These are phyloP conservation scores for Ypsolopha sequella DNA, from an alignment of 2,888 invertebrate genomes.

Conservation along the genomic window DNA sequence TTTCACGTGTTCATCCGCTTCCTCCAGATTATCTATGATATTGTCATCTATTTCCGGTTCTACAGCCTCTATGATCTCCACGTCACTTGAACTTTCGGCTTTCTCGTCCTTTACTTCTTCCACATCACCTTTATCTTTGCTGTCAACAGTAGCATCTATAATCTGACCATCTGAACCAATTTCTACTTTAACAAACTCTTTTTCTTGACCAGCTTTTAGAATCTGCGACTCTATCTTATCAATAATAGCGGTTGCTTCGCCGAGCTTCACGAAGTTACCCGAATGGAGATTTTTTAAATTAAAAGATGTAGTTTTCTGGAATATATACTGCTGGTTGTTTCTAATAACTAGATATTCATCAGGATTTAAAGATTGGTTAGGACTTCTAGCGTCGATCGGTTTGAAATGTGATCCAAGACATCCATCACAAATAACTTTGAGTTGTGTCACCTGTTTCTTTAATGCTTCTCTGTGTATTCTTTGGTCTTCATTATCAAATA, in stretches of 20 bases:
- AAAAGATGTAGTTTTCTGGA: conserved; percentile 39
- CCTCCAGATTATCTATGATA: conserved; percentile 51
- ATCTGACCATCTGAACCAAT: conserved; percentile 57
- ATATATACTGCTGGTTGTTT: conserved; percentile 60
- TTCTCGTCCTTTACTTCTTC: conserved; percentile 32
- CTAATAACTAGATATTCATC: conserved; percentile 56
- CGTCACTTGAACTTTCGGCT: conserved; percentile 39
- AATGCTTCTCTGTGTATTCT: conserved; percentile 46
- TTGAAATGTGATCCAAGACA: conserved; percentile 48
- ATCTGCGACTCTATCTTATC: conserved; percentile 14
- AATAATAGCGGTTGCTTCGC: conserved; percentile 6
- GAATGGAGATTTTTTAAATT: conserved; percentile 14
- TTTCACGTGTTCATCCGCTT: conserved; percentile 54
- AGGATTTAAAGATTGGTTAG: conserved; percentile 40
- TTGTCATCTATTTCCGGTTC: conserved; percentile 39
- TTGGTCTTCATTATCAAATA: conserved; percentile 61
- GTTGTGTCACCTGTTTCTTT: conserved; percentile 38
- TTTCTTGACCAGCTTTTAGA: conserved; percentile 17
- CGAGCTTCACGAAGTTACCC: conserved; percentile 14
- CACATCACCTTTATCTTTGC: conserved; percentile 18
- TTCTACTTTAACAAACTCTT: conserved; percentile 51
- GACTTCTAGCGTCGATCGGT: conserved; percentile 41
- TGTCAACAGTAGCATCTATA: conserved; percentile 42
- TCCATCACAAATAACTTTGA: conserved; percentile 50
- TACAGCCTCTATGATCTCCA: conserved; percentile 43